These are phyloP conservation scores for Drosophila barbarae DNA, from an alignment of 2,888 invertebrate species.

Conservation along the genomic window DNA sequence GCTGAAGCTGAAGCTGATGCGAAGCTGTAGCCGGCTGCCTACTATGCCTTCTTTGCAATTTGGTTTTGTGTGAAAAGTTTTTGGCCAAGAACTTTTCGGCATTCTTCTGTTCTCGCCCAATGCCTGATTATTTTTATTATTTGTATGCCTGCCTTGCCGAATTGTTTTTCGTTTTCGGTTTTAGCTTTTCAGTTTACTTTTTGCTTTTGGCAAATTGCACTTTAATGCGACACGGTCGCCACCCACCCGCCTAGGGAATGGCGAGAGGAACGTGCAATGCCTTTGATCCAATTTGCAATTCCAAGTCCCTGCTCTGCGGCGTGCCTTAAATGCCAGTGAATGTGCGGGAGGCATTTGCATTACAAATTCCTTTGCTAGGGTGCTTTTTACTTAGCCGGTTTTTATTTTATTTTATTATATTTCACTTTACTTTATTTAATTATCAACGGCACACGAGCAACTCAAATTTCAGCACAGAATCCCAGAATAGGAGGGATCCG, in stretches of 20 bases:
- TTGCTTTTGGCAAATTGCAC: conserved; percentile 48
- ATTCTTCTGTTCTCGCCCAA: conserved; percentile 20
- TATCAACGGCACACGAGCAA: conserved; percentile 21
- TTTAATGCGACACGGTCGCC: conserved; percentile 38
- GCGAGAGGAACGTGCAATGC: conserved; percentile 49
- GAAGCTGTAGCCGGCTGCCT: neutral
- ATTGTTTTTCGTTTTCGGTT: conserved; percentile 22
- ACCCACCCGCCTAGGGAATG: conserved; percentile 32
- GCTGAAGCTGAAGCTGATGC: conserved; percentile 11
- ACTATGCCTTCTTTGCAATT: conserved; percentile 36
- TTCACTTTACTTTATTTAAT: conserved; percentile 28
- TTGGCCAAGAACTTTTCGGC: conserved; percentile 36
- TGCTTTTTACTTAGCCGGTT: neutral
- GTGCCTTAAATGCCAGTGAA: conserved; percentile 35
- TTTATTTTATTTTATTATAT: conserved; percentile 26
- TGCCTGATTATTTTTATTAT: conserved; percentile 40
- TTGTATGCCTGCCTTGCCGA: conserved; percentile 14
- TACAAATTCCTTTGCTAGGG: conserved; percentile 31
- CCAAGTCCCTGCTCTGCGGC: conserved; percentile 44
- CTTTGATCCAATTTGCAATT: conserved; percentile 66
- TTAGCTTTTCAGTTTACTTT: conserved; percentile 11
- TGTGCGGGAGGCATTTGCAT: conserved; percentile 38
- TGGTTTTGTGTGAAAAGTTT: conserved; percentile 34
- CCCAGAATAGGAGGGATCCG: neutral
- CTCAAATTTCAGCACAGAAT: conserved; percentile 29